Evolutionary conservation across 2,888 invertebrate genomes (phyloP).

Genomic region (Polyommatus icarus): DNA sequence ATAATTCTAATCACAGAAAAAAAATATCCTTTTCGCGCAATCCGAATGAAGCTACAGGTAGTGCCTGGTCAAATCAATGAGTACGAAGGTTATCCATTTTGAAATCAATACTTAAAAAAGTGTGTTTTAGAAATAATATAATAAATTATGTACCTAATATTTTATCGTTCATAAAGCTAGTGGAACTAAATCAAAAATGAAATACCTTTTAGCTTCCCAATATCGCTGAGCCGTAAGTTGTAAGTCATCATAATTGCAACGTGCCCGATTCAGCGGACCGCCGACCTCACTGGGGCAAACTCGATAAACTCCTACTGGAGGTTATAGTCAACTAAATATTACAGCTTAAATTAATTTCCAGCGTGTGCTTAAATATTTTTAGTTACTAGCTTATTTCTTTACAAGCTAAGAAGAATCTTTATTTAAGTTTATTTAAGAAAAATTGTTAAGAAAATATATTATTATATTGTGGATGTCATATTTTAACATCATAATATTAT

Average conservation of each 20-base stretch:
- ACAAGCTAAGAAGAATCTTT: background rate
- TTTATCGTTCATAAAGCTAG: background rate
- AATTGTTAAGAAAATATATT: too few species aligned
- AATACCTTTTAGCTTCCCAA: constrained; percentile 28
- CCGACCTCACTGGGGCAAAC: constrained; percentile 25
- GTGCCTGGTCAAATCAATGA: too few species aligned
- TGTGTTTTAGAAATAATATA: too few species aligned
- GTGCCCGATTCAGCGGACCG: constrained; percentile 31
- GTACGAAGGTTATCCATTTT: too few species aligned
- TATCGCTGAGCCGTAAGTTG: constrained; percentile 35
- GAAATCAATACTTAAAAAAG: too few species aligned
- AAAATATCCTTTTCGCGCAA: background rate
- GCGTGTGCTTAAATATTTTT: background rate
- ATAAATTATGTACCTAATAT: background rate
- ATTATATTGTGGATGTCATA: too few species aligned
- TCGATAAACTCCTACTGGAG: constrained; percentile 7
- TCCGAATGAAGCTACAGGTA: background rate
- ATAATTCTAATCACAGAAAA: background rate
- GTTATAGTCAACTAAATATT: constrained; percentile 4
- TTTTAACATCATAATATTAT: too few species aligned
- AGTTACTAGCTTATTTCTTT: background rate
- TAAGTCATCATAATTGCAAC: constrained; percentile 40
- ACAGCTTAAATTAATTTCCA: background rate
- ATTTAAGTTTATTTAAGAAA: too few species aligned
- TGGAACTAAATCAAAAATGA: constrained; percentile 18